These are phyloP conservation scores for Eristalinus aeneus DNA, from an alignment of 2,888 invertebrate genomes.

Conservation along the genomic window DNA sequence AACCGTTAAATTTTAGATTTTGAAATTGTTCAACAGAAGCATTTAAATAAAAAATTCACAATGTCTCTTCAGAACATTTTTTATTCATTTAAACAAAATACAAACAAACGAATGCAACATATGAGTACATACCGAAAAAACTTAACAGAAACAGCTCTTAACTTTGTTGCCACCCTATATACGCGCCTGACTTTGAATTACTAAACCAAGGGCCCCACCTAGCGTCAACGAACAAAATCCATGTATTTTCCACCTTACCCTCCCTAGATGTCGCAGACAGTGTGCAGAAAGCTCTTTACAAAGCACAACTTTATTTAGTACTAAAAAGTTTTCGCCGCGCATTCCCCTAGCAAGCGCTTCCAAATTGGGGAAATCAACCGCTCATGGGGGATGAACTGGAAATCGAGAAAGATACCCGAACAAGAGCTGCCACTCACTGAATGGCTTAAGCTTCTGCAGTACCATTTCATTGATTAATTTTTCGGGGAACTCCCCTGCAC, in stretches of 20 bases:
- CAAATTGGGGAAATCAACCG: slow-evolving; percentile 7
- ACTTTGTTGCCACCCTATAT: not conserved
- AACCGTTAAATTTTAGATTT: too few relatives aligned
- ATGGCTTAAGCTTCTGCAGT: slow-evolving; percentile 38
- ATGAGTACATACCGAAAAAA: too few relatives aligned
- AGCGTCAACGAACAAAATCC: not conserved
- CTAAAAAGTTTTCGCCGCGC: slow-evolving; percentile 4
- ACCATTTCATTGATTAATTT: slow-evolving; percentile 61
- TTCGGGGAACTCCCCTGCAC: not conserved
- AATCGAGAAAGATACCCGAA: not conserved
- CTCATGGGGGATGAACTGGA: not conserved
- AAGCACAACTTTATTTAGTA: not conserved
- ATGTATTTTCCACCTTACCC: not conserved
- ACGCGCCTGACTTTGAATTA: not conserved
- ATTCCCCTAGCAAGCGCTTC: not conserved
- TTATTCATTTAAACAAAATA: not conserved
- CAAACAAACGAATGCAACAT: not conserved
- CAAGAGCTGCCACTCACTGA: not conserved
- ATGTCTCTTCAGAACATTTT: too few relatives aligned
- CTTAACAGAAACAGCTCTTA: too few relatives aligned
- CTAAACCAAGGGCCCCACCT: not conserved
- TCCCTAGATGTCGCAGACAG: not conserved
- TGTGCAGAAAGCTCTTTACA: not conserved
- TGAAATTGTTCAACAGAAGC: too few relatives aligned
- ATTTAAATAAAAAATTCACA: too few relatives aligned